Evolutionary conservation across 2,888 invertebrate species (phyloP).

Genomic region (Branchipolynoe longqiensis): DNA sequence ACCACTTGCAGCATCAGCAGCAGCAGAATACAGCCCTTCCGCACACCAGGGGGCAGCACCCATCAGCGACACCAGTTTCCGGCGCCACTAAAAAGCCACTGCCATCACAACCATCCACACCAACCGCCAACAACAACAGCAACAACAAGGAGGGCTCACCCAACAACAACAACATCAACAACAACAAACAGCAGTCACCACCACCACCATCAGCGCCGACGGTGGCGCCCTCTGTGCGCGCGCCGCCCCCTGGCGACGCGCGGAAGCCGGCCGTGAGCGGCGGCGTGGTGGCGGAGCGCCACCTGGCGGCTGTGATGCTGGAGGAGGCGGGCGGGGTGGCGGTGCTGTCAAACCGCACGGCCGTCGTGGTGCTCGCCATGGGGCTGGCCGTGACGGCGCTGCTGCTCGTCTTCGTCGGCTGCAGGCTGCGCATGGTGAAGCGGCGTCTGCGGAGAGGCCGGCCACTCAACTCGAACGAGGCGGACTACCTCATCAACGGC

Average conservation of each 20-base stretch:
- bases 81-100: not conserved
- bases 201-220: not conserved
- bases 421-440: constrained; percentile 89
- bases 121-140: not conserved
- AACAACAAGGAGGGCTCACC: not conserved
- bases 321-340: not conserved
- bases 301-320: not conserved
- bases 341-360: constrained; percentile 60
- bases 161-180: not conserved
- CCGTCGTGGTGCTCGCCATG: constrained; percentile 79
- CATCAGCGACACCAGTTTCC: not conserved
- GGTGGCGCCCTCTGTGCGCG: not conserved
- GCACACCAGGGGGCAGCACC: not conserved
- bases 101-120: too few species aligned
- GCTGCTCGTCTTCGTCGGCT: constrained; percentile 90
- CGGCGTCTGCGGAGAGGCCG: constrained; percentile 89
- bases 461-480: constrained; percentile 93
- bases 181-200: not conserved
- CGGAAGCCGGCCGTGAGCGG: constrained; percentile 37
- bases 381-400: constrained; percentile 91
- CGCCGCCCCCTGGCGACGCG: not conserved
- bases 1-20: not conserved
- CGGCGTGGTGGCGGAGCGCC: constrained; percentile 16
- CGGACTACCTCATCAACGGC: constrained; percentile 97
- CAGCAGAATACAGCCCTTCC: not conserved